These are phyloP conservation scores for Xestia ashworthii DNA, from an alignment of 2,888 invertebrate genomes.

Conservation along the genomic window DNA sequence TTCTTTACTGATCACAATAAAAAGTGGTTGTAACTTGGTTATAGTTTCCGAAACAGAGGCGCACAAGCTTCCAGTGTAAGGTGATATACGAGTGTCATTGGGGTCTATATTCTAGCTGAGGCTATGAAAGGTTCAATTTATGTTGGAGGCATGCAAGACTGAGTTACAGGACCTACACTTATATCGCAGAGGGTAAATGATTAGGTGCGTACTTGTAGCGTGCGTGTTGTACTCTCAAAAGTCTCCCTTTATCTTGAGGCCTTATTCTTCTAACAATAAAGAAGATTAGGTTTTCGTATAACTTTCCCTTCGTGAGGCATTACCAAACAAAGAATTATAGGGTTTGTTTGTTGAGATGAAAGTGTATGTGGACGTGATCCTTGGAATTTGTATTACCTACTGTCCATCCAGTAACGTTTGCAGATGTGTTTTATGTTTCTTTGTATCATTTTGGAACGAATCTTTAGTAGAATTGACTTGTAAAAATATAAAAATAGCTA, in stretches of 20 bases:
- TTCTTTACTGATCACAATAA: slow-evolving; percentile 79
- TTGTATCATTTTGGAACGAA: neutral
- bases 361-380: neutral
- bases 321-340: slow-evolving; percentile 44
- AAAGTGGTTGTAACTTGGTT: slow-evolving; percentile 75
- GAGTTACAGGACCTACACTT: slow-evolving; percentile 67
- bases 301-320: slow-evolving; percentile 55
- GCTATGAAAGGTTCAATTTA: slow-evolving; percentile 50
- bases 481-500: neutral
- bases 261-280: slow-evolving; percentile 49
- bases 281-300: slow-evolving; percentile 55
- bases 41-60: slow-evolving; percentile 72
- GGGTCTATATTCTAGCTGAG: slow-evolving; percentile 23
- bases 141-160: slow-evolving; percentile 64
- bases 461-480: neutral
- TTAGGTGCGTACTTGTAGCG: slow-evolving; percentile 69
- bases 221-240: slow-evolving; percentile 58
- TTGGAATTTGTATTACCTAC: neutral
- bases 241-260: slow-evolving; percentile 43
- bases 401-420: neutral
- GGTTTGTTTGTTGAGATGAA: slow-evolving; percentile 22
- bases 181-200: slow-evolving; percentile 69
- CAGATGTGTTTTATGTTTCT: neutral
- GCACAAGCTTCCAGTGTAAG: slow-evolving; percentile 60
- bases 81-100: slow-evolving; percentile 55